These are phyloP conservation scores for Steatornis caripensis DNA, from an alignment of 2,113 vertebrate species.

Conservation along the genomic window DNA sequence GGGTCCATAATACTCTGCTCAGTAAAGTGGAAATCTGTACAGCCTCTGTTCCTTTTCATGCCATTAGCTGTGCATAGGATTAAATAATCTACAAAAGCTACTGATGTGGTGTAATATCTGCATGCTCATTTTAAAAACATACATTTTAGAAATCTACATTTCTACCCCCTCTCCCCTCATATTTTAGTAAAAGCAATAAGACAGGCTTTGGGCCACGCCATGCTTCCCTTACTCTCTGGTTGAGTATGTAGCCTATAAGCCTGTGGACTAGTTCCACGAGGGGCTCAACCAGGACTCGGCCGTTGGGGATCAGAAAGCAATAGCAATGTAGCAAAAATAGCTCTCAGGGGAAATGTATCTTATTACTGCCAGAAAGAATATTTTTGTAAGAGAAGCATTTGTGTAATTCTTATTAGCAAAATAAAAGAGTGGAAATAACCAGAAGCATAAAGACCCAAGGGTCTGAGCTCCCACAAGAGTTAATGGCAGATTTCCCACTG, in stretches of 20 bases:
- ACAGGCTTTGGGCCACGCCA: background rate
- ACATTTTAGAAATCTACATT: background rate
- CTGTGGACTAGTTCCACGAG: background rate
- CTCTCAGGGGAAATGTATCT: conserved; percentile 26
- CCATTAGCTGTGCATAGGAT: background rate
- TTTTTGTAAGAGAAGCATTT: conserved; percentile 33
- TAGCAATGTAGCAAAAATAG: conserved; percentile 27
- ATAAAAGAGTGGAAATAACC: conserved; percentile 38
- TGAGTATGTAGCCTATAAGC: background rate
- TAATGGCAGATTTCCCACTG: background rate
- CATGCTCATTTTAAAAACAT: background rate
- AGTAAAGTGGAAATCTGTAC: background rate
- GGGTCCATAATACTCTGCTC: background rate
- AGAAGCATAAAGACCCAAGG: conserved; percentile 19
- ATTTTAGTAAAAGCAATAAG: background rate
- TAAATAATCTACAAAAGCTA: background rate
- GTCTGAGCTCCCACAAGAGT: background rate
- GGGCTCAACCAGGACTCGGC: background rate
- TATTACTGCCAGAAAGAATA: conserved; percentile 28
- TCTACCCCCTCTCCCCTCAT: background rate
- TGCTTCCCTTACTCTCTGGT: background rate
- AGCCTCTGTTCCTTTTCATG: background rate
- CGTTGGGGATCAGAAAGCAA: conserved; percentile 35
- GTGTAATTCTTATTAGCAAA: conserved; percentile 44
- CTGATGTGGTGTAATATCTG: background rate